phyloP scores from a whole-genome alignment of 2,797 vertebrate genomes.

The Enteromius mattozi region DNA sequence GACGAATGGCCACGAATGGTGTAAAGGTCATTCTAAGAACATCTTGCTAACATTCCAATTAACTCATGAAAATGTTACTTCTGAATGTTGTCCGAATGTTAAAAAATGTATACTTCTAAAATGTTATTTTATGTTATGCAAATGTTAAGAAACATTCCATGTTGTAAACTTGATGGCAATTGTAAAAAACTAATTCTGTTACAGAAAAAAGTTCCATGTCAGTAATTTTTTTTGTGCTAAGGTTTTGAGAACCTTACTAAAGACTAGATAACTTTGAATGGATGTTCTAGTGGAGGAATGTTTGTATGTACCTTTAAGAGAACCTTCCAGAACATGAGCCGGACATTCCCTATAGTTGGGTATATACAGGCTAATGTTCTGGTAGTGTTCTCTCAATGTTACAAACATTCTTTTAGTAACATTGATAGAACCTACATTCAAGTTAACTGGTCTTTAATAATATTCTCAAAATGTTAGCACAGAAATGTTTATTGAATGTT shows the following conservation, averaged over 20 bases:
- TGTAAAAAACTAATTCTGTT: no score
- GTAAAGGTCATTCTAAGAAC: not conserved
- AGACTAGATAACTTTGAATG: no score
- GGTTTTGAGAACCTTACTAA: no score
- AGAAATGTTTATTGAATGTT: not conserved
- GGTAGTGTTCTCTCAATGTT: no score
- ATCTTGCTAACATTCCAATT: not conserved
- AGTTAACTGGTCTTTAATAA: not conserved
- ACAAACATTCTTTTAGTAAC: not conserved
- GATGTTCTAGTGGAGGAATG: no score
- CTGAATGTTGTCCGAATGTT: not conserved
- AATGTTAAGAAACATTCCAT: not conserved
- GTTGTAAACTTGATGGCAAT: no score
- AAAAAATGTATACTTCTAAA: not conserved
- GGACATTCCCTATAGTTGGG: no score
- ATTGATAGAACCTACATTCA: not conserved
- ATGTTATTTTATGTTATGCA: not conserved
- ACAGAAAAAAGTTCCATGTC: no score
- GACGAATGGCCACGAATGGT: not conserved
- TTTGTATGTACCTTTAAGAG: no score
- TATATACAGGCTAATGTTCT: no score
- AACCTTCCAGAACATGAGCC: no score
- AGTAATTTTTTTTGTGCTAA: no score
- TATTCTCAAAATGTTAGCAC: not conserved
- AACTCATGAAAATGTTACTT: not conserved